Evolutionary conservation across 2,888 invertebrate genomes (phyloP).

Genomic region (Parnassius apollo): DNA sequence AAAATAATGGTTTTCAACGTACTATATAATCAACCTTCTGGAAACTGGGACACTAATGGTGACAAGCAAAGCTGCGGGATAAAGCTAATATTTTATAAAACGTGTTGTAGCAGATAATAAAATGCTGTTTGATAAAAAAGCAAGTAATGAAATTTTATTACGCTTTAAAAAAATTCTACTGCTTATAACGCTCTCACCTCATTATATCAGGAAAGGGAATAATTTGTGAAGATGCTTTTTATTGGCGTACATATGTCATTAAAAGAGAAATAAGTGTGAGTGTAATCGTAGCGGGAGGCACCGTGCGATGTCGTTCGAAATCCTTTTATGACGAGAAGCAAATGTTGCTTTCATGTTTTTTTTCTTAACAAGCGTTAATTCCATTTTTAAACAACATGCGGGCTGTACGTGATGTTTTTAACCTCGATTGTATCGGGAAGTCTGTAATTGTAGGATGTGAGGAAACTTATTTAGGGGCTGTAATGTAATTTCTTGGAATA

Average conservation of each 20-base stretch:
- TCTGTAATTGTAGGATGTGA: neutral
- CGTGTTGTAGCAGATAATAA: too few relatives aligned
- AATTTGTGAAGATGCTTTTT: slow-evolving; percentile 53
- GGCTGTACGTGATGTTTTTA: slow-evolving; percentile 20
- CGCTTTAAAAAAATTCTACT: too few relatives aligned
- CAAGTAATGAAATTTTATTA: too few relatives aligned
- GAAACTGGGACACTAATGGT: too few relatives aligned
- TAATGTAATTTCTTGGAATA: too few relatives aligned
- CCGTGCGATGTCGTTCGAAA: slow-evolving; percentile 52
- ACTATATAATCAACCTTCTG: too few relatives aligned
- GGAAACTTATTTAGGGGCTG: slow-evolving; percentile 9
- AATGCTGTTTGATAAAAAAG: too few relatives aligned
- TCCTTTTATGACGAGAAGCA: slow-evolving; percentile 57
- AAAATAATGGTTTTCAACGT: too few relatives aligned
- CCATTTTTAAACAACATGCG: slow-evolving; percentile 55
- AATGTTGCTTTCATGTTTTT: neutral
- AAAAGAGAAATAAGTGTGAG: slow-evolving; percentile 52
- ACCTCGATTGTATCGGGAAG: too few relatives aligned
- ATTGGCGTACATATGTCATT: slow-evolving; percentile 57
- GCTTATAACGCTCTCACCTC: too few relatives aligned
- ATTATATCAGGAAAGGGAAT: slow-evolving; percentile 36
- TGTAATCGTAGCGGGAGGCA: slow-evolving; percentile 58
- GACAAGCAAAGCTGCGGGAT: too few relatives aligned
- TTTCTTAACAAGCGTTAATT: slow-evolving; percentile 1
- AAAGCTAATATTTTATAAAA: too few relatives aligned